Evolutionary conservation across 1,140 invertebrate genomes (phyloP).

Genomic region (Whitmania pigra): DNA sequence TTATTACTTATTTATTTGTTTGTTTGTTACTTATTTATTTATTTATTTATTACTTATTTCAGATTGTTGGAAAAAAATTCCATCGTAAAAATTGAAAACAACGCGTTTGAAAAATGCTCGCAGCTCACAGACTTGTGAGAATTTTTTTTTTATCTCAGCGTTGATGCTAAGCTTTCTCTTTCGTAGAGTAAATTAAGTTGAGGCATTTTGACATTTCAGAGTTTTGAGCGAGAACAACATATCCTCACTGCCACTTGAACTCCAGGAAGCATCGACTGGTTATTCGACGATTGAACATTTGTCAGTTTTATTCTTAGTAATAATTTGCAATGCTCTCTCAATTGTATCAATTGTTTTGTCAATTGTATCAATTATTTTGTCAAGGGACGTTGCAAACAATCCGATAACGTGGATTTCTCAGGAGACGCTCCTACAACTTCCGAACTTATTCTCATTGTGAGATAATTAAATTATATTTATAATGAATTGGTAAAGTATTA

Average conservation of each 20-base stretch:
- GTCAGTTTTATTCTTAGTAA: neutral
- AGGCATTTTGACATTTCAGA: neutral
- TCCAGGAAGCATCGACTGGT: neutral
- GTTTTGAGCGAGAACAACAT: neutral
- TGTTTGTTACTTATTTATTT: too few relatives aligned
- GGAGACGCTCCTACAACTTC: constrained; percentile 19
- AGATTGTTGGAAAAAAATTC: constrained; percentile 26
- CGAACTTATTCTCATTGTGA: constrained; percentile 11
- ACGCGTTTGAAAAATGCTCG: constrained; percentile 20
- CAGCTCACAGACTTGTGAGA: constrained; percentile 25
- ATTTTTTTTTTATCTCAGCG: neutral
- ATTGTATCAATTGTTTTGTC: too few relatives aligned
- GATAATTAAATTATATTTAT: neutral
- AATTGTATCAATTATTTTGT: constrained; percentile 13
- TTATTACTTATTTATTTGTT: too few relatives aligned
- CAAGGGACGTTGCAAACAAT: constrained; percentile 27
- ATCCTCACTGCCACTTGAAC: neutral
- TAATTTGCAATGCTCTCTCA: neutral
- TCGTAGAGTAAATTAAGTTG: neutral
- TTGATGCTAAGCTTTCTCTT: too few relatives aligned
- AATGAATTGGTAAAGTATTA: too few relatives aligned
- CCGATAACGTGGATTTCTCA: constrained; percentile 26
- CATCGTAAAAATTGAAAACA: constrained; percentile 18
- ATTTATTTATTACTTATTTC: too few relatives aligned
- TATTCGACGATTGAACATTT: neutral